These are phyloP conservation scores for Cryptoprocta ferox DNA, from an alignment of 2,797 vertebrate species.

Conservation along the genomic window DNA sequence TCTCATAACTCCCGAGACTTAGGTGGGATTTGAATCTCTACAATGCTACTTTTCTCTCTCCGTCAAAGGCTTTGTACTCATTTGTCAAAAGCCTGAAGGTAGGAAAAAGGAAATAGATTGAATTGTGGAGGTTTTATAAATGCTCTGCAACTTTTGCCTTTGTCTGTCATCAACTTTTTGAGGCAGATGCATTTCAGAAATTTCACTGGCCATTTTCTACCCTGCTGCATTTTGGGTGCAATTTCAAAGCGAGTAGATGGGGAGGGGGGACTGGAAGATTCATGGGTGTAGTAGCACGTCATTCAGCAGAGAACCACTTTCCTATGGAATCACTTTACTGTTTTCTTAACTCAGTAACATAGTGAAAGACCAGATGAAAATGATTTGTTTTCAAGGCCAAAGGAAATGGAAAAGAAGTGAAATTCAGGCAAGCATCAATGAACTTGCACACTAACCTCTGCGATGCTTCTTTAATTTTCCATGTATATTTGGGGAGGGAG, in stretches of 20 bases:
- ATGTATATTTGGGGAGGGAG: background rate
- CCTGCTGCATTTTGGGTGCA: slow-evolving; percentile 70
- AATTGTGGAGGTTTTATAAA: slow-evolving; percentile 60
- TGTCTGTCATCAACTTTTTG: slow-evolving; percentile 74
- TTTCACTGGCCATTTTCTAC: slow-evolving; percentile 65
- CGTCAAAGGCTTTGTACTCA: slow-evolving; percentile 71
- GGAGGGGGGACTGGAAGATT: background rate
- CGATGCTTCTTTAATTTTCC: background rate
- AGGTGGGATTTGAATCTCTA: slow-evolving; percentile 66
- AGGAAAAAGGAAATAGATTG: slow-evolving; percentile 52
- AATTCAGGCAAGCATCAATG: slow-evolving; percentile 17
- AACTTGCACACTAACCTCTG: background rate
- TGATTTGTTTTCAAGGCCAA: slow-evolving; percentile 48
- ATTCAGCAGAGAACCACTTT: slow-evolving; percentile 60
- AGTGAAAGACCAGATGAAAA: slow-evolving; percentile 33
- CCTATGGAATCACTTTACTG: slow-evolving; percentile 52
- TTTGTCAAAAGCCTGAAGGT: slow-evolving; percentile 66
- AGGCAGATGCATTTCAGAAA: slow-evolving; percentile 70
- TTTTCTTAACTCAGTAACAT: slow-evolving; percentile 67
- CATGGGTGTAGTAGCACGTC: background rate
- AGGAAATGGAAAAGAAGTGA: slow-evolving; percentile 23
- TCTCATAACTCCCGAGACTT: slow-evolving; percentile 60
- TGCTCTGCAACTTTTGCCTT: slow-evolving; percentile 63
- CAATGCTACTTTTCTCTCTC: slow-evolving; percentile 71
- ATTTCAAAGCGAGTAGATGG: slow-evolving; percentile 61